phyloP scores from a whole-genome alignment of 2,113 vertebrate species.

The Peromyscus polionotus region DNA sequence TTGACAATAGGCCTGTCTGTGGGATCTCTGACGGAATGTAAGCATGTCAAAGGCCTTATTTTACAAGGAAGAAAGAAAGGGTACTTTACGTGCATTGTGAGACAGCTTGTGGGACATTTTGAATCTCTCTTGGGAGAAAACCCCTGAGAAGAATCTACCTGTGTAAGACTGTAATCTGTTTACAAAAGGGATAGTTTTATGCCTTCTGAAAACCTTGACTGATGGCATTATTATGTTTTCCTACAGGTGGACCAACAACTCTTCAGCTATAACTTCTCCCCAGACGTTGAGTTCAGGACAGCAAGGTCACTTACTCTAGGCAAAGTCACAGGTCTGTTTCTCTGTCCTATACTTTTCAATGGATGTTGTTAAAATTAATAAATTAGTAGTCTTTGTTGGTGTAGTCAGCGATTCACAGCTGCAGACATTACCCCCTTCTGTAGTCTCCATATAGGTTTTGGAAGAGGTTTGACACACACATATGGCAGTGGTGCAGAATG shows the following conservation, averaged over 20 bases:
- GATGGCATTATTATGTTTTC: slow-evolving; percentile 66
- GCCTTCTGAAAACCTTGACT: neutral
- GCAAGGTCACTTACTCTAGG: slow-evolving; percentile 95
- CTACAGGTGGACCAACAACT: slow-evolving; percentile 94
- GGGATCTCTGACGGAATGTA: slow-evolving; percentile 67
- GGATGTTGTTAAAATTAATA: neutral
- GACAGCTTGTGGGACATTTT: slow-evolving; percentile 69
- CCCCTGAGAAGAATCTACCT: slow-evolving; percentile 19
- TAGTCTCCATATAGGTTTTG: neutral
- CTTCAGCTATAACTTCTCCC: slow-evolving; percentile 94
- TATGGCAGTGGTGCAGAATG: neutral
- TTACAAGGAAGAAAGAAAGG: slow-evolving; percentile 30
- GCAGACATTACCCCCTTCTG: neutral
- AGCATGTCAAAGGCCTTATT: slow-evolving; percentile 68
- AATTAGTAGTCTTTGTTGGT: too few relatives aligned
- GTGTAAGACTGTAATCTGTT: neutral
- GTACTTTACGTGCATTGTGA: slow-evolving; percentile 37
- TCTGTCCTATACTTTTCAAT: neutral
- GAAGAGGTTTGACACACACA: neutral
- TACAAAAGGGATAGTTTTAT: neutral
- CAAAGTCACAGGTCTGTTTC: slow-evolving; percentile 92
- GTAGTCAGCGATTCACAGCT: neutral
- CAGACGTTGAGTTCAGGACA: slow-evolving; percentile 92
- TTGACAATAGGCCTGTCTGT: slow-evolving; percentile 71
- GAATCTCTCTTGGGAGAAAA: slow-evolving; percentile 69